A percentile compares a stretch with the other conserved stretches of the same genome.
phyloP scores from a whole-genome alignment of 2,888 invertebrate genomes.

The Cephus pulcher region DNA sequence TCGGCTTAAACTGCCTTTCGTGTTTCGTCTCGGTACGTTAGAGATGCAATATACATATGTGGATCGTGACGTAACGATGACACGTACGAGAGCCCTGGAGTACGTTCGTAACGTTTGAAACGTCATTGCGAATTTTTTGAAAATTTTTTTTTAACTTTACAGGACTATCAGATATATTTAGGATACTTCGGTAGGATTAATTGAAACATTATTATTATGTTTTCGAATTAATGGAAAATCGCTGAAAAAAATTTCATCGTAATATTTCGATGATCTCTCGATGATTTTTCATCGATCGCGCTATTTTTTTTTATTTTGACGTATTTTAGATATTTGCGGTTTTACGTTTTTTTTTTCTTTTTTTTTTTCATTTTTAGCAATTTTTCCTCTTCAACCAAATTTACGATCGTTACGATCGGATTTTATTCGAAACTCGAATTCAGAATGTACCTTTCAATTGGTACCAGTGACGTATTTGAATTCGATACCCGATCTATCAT shows the following conservation, averaged over 20 bases:
- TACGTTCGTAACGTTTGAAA: too few relatives aligned
- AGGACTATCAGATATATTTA: accelerated
- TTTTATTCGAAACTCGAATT: neutral
- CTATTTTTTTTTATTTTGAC: neutral
- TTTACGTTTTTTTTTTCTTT: neutral
- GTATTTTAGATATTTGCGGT: neutral
- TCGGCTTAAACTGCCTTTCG: constrained; percentile 55
- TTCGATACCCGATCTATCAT: neutral
- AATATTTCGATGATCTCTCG: too few relatives aligned
- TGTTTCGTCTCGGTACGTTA: constrained; percentile 50
- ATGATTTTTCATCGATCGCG: neutral
- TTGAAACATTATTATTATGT: too few relatives aligned
- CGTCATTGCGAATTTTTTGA: too few relatives aligned
- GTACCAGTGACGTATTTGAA: neutral
- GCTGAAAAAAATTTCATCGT: too few relatives aligned
- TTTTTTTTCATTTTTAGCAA: neutral
- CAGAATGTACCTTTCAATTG: neutral
- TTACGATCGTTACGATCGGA: too few relatives aligned
- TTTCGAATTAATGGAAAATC: too few relatives aligned
- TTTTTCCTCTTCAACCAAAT: neutral
- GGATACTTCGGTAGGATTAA: accelerated
- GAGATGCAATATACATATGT: constrained; percentile 19
- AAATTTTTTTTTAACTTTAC: too few relatives aligned
- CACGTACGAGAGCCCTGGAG: neutral
- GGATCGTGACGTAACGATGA: constrained; percentile 6